Percentiles rank a stretch among this genome's conserved stretches.
Conservation (phyloP, 2,113 vertebrate species). For the Alligator mississippiensis region DNA sequence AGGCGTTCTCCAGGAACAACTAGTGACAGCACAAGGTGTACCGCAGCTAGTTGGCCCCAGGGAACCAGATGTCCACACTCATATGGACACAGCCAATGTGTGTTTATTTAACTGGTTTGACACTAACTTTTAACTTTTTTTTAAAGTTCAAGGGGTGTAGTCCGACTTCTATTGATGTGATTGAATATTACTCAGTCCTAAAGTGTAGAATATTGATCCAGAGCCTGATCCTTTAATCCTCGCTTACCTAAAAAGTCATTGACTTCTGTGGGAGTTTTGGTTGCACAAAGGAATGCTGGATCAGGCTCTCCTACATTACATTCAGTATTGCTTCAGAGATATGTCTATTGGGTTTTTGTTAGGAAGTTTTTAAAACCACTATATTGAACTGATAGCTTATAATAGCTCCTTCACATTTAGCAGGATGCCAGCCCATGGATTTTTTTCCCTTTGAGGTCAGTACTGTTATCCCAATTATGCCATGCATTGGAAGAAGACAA, state of each 20-base stretch:
- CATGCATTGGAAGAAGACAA: conserved; percentile 22
- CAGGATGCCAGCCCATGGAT: conserved; percentile 70
- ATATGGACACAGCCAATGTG: too few species aligned
- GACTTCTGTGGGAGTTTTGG: neutral
- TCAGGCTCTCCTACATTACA: neutral
- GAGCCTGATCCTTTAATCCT: neutral
- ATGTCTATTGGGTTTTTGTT: conserved; percentile 28
- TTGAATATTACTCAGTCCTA: neutral
- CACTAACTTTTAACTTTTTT: neutral
- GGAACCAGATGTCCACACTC: too few species aligned
- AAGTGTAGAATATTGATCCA: neutral
- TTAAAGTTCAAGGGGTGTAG: conserved; percentile 16
- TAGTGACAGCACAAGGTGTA: too few species aligned
- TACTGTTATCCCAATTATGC: conserved; percentile 66
- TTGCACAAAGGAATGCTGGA: neutral
- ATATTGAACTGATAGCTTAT: conserved; percentile 58
- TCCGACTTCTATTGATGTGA: conserved; percentile 32
- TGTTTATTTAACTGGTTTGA: too few species aligned
- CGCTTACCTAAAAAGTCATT: neutral
- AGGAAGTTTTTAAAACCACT: conserved; percentile 67
- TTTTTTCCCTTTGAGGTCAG: conserved; percentile 72
- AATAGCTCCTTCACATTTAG: conserved; percentile 73
- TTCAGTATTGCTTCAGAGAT: neutral
- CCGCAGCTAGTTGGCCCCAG: too few species aligned
- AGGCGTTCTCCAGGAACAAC: too few species aligned